A percentile compares a stretch with the other conserved stretches of the same genome.
phyloP scores from a whole-genome alignment of 23 tunicate genomes.

The Trididemnum clinides region DNA sequence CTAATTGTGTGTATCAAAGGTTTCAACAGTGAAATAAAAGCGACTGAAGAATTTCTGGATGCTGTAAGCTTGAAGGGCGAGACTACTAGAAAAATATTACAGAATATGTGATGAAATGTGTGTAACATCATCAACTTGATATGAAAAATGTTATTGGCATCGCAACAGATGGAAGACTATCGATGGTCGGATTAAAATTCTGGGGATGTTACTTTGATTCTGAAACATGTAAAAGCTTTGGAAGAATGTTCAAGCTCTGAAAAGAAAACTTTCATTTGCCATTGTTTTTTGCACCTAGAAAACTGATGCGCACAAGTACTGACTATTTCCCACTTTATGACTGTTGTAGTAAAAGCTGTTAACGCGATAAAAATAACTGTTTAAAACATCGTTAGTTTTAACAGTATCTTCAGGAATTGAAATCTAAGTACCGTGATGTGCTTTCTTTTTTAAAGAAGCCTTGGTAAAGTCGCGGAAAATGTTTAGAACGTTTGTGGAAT shows the following conservation, averaged over 20 bases:
- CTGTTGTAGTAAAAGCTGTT: slow-evolving; percentile 12
- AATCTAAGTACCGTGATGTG: not conserved
- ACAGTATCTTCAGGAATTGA: no score
- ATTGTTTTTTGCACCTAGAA: slow-evolving; percentile 19
- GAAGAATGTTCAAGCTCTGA: no score
- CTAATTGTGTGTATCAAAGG: slow-evolving; percentile 8
- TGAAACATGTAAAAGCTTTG: not conserved
- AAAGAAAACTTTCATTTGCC: not conserved
- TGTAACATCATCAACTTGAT: not conserved
- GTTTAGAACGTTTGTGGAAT: no score
- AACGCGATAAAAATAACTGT: not conserved
- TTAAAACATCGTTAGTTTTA: not conserved
- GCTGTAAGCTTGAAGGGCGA: slow-evolving; percentile 8
- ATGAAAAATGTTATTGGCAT: no score
- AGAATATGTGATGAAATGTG: slow-evolving; percentile 10
- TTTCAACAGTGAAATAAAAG: slow-evolving; percentile 5
- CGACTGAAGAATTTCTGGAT: slow-evolving; percentile 29
- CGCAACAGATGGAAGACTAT: slow-evolving; percentile 42
- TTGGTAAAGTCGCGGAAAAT: slow-evolving; percentile 14
- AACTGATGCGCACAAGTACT: not conserved
- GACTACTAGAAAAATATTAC: not conserved
- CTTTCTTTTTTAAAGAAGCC: not conserved
- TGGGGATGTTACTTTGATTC: slow-evolving; percentile 35
- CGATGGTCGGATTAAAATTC: slow-evolving; percentile 38
- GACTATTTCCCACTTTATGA: not conserved